Base-by-base conservation (phyloP, 1,140 invertebrate species). In the Drepana arcuata region DNA sequence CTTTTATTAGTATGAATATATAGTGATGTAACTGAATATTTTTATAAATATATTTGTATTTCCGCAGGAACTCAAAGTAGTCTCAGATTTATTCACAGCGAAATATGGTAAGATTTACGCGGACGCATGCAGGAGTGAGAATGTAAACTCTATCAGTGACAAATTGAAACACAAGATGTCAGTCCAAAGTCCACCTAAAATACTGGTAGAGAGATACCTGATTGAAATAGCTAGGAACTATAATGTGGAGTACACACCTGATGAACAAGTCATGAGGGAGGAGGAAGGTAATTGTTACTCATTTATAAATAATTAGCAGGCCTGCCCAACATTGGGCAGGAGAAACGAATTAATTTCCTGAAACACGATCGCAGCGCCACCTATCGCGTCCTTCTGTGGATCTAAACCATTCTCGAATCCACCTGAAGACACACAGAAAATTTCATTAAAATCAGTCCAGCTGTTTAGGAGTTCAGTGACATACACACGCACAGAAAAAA, bases 151-250 rank as follows among this genome's bases (percentile, higher is more conserved):
- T 16, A 91, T 96, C 12, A 98, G 95, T 61, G 93, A 97, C 47
- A 98, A 99, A 80, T 71, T 99, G 3, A 96, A 97, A 74, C 94
- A 98, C 62, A 99, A 99, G 85, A 86, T 99, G 72, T 92, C 94
- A 23, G 91, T 99, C 2, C 95, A 98, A 62, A 95, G 96, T 25
- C 98, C 98, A 2, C 95, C 96, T 0, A 99, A 98, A 73, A 82
- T 98, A 35, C 84, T 99, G 6, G 94, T 99, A 27, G 98, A 99
- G 74, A 95, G 94, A 63, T 98, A 97, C 84, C 77, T 96, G 12
- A 92, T 96, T 56, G 97, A 99, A 84, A 99, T 99, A 53, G 95
- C 97, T 2, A 98, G 95, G 68, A 95, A 93, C 73, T 97, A 96
- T 63, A 93, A 95, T 75, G 89, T 98, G 28, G 88, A 91, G 28